Conservation (phyloP, 2,888 invertebrate genomes). For the Athetis lepigone region DNA sequence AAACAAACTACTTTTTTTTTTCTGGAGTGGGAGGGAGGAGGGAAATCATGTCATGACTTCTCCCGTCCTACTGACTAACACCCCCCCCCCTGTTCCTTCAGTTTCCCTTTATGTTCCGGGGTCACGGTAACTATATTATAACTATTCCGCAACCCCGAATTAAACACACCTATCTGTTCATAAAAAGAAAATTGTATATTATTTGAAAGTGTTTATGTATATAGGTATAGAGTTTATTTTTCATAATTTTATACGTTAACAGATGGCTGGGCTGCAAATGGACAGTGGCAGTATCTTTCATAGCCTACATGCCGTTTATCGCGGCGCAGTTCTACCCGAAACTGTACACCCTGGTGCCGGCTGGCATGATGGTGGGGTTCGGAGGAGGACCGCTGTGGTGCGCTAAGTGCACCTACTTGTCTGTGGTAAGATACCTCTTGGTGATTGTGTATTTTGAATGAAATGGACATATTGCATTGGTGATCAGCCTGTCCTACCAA, state of each 20-base stretch:
- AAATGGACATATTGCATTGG: not conserved
- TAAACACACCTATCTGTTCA: too few species aligned
- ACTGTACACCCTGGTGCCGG: slow-evolving; percentile 95
- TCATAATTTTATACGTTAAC: slow-evolving; percentile 28
- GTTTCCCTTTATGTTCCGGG: too few species aligned
- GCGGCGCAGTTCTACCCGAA: slow-evolving; percentile 97
- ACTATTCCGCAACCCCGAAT: too few species aligned
- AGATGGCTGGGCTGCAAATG: slow-evolving; percentile 98
- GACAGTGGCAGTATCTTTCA: slow-evolving; percentile 95
- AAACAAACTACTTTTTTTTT: too few species aligned
- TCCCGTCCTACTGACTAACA: too few species aligned
- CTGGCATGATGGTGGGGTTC: slow-evolving; percentile 95
- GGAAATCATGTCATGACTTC: too few species aligned
- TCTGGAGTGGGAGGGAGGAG: too few species aligned
- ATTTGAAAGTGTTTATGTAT: too few species aligned
- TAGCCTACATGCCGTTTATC: slow-evolving; percentile 98
- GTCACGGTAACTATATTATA: too few species aligned
- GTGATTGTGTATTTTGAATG: not conserved
- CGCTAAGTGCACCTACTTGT: slow-evolving; percentile 98
- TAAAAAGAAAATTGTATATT: too few species aligned
- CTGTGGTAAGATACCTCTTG: slow-evolving; percentile 91
- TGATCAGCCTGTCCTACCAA: too few species aligned
- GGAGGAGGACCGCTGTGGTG: slow-evolving; percentile 99
- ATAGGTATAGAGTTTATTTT: not conserved
- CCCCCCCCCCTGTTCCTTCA: too few species aligned